Evolutionary conservation across 2,113 vertebrate species (phyloP).

Genomic region (Gymnocephalus cernua): DNA sequence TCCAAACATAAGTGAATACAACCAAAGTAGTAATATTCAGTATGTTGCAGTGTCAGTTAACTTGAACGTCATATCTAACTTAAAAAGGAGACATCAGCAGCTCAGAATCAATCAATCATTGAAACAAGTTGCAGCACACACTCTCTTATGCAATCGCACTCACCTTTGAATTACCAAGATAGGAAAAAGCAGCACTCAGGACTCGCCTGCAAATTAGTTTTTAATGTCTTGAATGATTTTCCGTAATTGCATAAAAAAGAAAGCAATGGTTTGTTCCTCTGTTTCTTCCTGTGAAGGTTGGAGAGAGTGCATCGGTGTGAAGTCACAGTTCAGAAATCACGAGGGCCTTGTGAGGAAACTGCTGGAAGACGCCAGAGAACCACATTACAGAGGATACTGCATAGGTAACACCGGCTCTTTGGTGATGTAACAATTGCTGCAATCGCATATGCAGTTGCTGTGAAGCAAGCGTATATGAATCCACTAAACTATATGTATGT

Average conservation of each 20-base stretch:
- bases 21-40: background rate
- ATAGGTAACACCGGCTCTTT: conserved; percentile 66
- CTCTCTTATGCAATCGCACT: conserved; percentile 1
- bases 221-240: conserved; percentile 45
- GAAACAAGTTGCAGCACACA: conserved; percentile 13
- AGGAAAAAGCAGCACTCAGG: conserved; percentile 6
- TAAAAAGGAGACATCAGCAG: background rate
- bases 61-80: background rate
- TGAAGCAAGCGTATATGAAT: background rate
- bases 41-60: background rate
- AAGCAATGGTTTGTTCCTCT: conserved; percentile 16
- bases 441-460: background rate
- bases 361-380: conserved; percentile 80
- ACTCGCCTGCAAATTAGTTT: conserved; percentile 30
- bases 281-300: conserved; percentile 75
- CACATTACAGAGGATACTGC: conserved; percentile 77
- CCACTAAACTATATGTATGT: background rate
- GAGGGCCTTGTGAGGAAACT: conserved; percentile 75
- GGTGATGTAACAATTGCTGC: background rate
- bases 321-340: conserved; percentile 73
- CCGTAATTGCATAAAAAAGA: conserved; percentile 28
- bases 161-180: conserved; percentile 40
- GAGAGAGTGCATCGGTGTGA: conserved; percentile 80
- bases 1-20: background rate
- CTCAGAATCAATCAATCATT: conserved; percentile 20